A percentile compares a stretch with the other conserved stretches of the same genome.
Conservation (phyloP, 2,888 invertebrate genomes). For the Nomada goodeniana region DNA sequence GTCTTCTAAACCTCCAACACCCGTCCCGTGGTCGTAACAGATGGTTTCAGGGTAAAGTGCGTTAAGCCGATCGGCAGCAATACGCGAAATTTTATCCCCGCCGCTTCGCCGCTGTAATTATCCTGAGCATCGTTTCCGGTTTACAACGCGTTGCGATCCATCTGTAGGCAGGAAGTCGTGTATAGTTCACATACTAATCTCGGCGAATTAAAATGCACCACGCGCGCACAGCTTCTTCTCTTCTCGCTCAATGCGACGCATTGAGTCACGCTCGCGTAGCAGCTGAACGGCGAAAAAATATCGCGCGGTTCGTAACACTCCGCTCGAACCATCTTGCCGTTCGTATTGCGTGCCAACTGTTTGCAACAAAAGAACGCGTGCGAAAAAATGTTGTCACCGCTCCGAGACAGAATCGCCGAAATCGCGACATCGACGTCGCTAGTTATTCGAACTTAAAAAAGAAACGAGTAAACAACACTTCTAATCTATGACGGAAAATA, state of each 20-base stretch:
- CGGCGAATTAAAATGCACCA: slow-evolving; percentile 55
- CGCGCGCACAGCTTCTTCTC: slow-evolving; percentile 22
- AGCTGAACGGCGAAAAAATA: slow-evolving; percentile 12
- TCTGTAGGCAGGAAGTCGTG: slow-evolving; percentile 56
- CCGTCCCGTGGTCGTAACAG: background rate
- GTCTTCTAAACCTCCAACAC: background rate
- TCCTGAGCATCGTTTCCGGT: slow-evolving; percentile 57
- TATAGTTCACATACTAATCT: slow-evolving; percentile 60
- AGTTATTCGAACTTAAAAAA: no score
- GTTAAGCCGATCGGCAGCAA: slow-evolving; percentile 20
- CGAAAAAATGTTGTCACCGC: no score
- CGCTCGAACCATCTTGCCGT: background rate
- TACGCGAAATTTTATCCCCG: slow-evolving; percentile 39
- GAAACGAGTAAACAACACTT: no score
- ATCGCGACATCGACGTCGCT: no score
- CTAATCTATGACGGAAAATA: no score
- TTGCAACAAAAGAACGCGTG: no score
- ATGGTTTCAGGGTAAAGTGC: background rate
- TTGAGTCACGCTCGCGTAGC: slow-evolving; percentile 31
- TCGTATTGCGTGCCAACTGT: no score
- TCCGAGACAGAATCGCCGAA: no score
- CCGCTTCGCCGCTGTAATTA: slow-evolving; percentile 52
- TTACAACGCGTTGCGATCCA: slow-evolving; percentile 46
- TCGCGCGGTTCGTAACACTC: background rate
- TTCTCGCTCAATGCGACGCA: slow-evolving; percentile 32